Base-by-base conservation (phyloP, 2,797 vertebrate genomes). In the Taeniopygia guttata region DNA sequence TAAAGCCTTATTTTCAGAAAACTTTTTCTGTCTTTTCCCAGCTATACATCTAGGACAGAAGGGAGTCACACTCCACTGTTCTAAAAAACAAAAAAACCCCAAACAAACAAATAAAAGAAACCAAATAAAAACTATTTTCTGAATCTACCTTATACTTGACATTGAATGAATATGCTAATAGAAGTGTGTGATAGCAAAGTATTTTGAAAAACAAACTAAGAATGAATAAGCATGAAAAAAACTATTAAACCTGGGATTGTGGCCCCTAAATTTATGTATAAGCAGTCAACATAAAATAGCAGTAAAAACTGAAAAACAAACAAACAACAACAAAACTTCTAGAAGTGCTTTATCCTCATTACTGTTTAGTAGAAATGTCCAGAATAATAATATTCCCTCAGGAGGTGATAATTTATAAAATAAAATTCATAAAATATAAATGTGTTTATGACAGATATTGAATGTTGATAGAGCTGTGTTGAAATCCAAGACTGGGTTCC, bases 11-110 rank as follows among this genome's bases (percentile, higher is more conserved):
- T 30, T 69, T 63, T 79, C 21, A 43, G 16, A 62, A 62, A 62
- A 7, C 0, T 46, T 66, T 64, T 55, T 23, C 20, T 38, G 5
- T 30, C 30, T 74, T n/a, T 74, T 46, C 4, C 9, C 16, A 43
- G 5, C 32, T 58, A 10, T 8, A n/a, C 1, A 23, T 67, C 18
- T 59, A 56, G 11, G 6, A 70, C 4, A 82, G 13, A 60, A 76
- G 5, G 6, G 6, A 84, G 34, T 2, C 14, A 43, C 10, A 13
- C 4, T 74, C 8, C 16, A 13, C 3, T 6, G 7, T 45, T 75
- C 29, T 58, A 22, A 16, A 64, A 72, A 36, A 56, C 16, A 10
- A 11, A 38, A 32, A n/a, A 2, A 2, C 1, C 1, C 2, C 16
- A 46, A 32, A 58, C 7, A 54, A 60, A 26, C 1, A 34, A 34